Percentiles rank a stretch among this genome's conserved stretches.
Evolutionary conservation across 1,140 invertebrate species (phyloP).

Genomic region (Sesamia nonagrioides): DNA sequence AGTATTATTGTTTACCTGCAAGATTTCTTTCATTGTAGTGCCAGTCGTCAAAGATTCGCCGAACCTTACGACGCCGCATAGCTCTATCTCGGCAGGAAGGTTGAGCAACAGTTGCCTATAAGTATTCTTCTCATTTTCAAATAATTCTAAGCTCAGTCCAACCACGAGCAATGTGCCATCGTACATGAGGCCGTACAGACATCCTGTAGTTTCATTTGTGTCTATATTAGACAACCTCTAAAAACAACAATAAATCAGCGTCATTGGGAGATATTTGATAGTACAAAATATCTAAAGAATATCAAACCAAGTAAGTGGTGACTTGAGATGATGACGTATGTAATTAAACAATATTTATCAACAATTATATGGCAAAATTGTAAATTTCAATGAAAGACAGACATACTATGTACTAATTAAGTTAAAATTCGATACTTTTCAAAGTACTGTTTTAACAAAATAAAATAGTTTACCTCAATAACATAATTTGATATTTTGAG

Average conservation of each 20-base stretch:
- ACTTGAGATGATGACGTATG: constrained; percentile 60
- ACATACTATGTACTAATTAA: not conserved
- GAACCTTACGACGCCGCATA: constrained; percentile 91
- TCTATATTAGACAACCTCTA: constrained; percentile 82
- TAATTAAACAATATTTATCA: constrained; percentile 36
- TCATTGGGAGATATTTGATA: not conserved
- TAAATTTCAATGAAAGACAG: not conserved
- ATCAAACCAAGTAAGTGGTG: constrained; percentile 41
- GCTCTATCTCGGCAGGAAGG: constrained; percentile 92
- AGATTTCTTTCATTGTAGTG: constrained; percentile 88
- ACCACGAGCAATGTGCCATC: constrained; percentile 91
- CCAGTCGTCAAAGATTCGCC: constrained; percentile 87
- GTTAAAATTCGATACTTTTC: not conserved
- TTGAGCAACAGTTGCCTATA: constrained; percentile 89
- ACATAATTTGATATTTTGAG: constrained; percentile 87
- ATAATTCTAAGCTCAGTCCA: constrained; percentile 89
- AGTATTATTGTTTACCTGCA: constrained; percentile 88
- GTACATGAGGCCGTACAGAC: constrained; percentile 92
- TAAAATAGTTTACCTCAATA: constrained; percentile 83
- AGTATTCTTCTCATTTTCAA: constrained; percentile 86
- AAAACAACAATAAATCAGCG: constrained; percentile 41
- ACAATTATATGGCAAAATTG: not conserved
- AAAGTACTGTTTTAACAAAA: constrained; percentile 44
- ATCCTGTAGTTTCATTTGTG: constrained; percentile 89
- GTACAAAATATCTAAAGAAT: not conserved